A percentile compares a stretch with the other conserved stretches of the same genome.
These are phyloP conservation scores for Thecocarcelia acutangulata DNA, from an alignment of 2,888 invertebrate genomes.

Conservation along the genomic window DNA sequence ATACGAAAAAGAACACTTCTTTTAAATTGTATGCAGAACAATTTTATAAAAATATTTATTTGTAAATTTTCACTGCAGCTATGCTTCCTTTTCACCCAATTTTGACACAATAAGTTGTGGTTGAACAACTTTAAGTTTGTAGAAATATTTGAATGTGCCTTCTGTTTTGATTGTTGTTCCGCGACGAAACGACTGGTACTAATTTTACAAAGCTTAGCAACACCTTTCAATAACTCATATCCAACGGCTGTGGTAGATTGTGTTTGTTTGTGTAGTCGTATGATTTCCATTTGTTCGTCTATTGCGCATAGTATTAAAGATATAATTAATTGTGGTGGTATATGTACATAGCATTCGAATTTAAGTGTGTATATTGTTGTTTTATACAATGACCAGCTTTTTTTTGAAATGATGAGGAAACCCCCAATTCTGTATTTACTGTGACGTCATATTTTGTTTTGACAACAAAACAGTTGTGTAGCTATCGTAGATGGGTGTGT, in stretches of 20 bases:
- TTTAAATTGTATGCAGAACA: slow-evolving; percentile 40
- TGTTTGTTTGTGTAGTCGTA: slow-evolving; percentile 78
- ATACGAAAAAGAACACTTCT: slow-evolving; percentile 56
- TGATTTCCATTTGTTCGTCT: slow-evolving; percentile 76
- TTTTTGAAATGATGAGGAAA: slow-evolving; percentile 68
- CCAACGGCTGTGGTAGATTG: slow-evolving; percentile 78
- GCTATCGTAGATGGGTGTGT: neutral
- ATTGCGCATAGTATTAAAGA: slow-evolving; percentile 66
- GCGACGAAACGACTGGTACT: slow-evolving; percentile 78
- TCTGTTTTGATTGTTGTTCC: slow-evolving; percentile 71
- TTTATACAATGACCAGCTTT: slow-evolving; percentile 62
- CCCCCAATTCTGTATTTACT: slow-evolving; percentile 64
- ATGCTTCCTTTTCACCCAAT: slow-evolving; percentile 33
- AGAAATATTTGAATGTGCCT: slow-evolving; percentile 42
- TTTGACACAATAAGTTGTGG: slow-evolving; percentile 30
- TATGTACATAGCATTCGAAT: slow-evolving; percentile 54
- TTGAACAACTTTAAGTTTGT: neutral
- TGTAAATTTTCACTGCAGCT: neutral
- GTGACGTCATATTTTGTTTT: slow-evolving; percentile 68
- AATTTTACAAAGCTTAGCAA: slow-evolving; percentile 78
- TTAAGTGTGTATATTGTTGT: neutral
- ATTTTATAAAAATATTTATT: slow-evolving; percentile 14
- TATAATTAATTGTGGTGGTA: slow-evolving; percentile 48
- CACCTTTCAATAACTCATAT: slow-evolving; percentile 79
- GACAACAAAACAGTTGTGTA: neutral